Percentiles rank a stretch among this genome's conserved stretches.
Evolutionary conservation across 2,113 vertebrate species (phyloP).

Genomic region (Lagopus muta): DNA sequence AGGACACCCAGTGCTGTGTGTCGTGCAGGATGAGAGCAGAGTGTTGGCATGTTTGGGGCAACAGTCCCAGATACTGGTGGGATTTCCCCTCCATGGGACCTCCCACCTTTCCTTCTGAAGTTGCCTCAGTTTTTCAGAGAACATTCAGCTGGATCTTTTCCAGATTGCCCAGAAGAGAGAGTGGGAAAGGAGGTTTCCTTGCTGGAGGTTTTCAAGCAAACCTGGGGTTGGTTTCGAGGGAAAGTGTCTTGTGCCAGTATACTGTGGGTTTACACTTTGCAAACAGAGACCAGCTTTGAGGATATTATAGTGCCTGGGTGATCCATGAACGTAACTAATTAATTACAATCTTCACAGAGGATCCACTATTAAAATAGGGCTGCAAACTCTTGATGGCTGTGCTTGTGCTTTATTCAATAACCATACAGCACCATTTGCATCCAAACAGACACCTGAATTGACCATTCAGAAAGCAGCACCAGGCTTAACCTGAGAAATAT

Average conservation of each 20-base stretch:
- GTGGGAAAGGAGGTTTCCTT: neutral
- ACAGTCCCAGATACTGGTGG: neutral
- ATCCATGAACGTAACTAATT: neutral
- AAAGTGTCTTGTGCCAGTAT: neutral
- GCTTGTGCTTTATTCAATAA: neutral
- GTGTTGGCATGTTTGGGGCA: neutral
- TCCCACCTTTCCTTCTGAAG: neutral
- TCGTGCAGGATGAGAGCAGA: neutral
- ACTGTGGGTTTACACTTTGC: neutral
- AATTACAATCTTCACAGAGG: slow-evolving; percentile 13
- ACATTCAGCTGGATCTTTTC: neutral
- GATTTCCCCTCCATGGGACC: neutral
- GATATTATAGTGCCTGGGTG: neutral
- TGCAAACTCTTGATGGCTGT: neutral
- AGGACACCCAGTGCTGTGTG: neutral
- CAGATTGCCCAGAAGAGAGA: neutral
- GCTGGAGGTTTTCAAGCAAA: neutral
- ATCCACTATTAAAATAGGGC: neutral
- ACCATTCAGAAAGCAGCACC: neutral
- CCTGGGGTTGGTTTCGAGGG: neutral
- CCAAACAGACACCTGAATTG: neutral
- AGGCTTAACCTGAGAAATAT: neutral
- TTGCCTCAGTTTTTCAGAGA: neutral
- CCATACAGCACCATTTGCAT: neutral
- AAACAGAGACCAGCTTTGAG: neutral